phyloP scores from a whole-genome alignment of 2,113 vertebrate genomes.

The Nesoenas mayeri region DNA sequence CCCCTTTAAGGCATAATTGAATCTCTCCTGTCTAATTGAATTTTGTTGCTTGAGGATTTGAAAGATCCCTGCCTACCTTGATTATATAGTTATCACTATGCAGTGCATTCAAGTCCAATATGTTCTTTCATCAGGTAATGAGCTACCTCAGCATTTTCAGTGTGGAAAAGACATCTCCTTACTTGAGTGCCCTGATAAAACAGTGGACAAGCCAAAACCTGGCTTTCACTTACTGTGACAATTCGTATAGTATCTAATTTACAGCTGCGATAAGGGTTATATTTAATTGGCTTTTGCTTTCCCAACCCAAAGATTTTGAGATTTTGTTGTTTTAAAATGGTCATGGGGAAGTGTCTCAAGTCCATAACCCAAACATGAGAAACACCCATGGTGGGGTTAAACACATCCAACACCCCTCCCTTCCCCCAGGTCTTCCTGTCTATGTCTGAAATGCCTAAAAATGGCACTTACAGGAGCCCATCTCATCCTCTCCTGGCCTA shows the following conservation, averaged over 20 bases:
- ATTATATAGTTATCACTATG: neutral
- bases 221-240: neutral
- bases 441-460: neutral
- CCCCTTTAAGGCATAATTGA: neutral
- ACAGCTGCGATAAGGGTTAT: neutral
- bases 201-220: neutral
- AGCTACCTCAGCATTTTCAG: neutral
- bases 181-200: neutral
- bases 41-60: neutral
- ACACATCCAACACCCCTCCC: neutral
- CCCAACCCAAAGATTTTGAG: neutral
- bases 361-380: fast-evolving
- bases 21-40: neutral
- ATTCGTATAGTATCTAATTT: neutral
- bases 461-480: neutral
- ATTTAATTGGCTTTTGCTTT: neutral
- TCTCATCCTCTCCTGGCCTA: neutral
- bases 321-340: neutral
- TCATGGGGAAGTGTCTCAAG: fast-evolving
- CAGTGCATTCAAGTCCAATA: neutral
- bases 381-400: neutral
- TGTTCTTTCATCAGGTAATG: neutral
- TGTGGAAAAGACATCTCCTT: neutral
- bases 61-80: neutral
- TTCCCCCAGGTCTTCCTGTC: fast-evolving